Evolutionary conservation across 2,888 invertebrate genomes (phyloP).

Genomic region (Liodrosophila aerea): DNA sequence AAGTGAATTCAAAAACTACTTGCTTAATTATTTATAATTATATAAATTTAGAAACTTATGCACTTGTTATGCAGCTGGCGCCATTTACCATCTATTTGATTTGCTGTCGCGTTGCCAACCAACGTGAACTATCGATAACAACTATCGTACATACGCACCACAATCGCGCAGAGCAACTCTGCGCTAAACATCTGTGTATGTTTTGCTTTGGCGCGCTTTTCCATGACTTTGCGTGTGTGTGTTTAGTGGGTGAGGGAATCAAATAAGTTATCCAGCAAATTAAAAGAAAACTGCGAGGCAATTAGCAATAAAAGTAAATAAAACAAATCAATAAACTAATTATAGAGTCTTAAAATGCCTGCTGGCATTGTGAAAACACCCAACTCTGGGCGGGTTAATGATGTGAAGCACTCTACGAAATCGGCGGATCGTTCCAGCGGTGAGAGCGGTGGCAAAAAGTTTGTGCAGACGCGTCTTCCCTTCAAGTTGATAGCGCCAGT

Average conservation of each 20-base stretch:
- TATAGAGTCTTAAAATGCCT: slow-evolving; percentile 21
- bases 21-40: no score
- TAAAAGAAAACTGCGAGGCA: no score
- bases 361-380: slow-evolving; percentile 58
- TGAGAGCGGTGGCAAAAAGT: slow-evolving; percentile 83
- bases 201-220: slow-evolving; percentile 51
- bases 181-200: slow-evolving; percentile 28
- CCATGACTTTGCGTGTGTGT: slow-evolving; percentile 21
- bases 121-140: neutral
- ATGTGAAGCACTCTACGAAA: slow-evolving; percentile 28
- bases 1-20: no score
- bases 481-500: slow-evolving; percentile 84
- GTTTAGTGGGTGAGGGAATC: no score
- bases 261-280: no score
- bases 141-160: slow-evolving; percentile 8
- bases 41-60: no score
- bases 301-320: neutral
- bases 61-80: no score
- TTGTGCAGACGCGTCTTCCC: slow-evolving; percentile 86
- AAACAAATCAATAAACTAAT: neutral
- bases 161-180: slow-evolving; percentile 25
- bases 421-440: slow-evolving; percentile 23
- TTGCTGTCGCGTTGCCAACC: slow-evolving; percentile 23
- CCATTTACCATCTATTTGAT: no score
- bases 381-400: slow-evolving; percentile 40